A percentile compares a stretch with the other conserved stretches of the same genome.
These are phyloP conservation scores for Leuciscus waleckii DNA, from an alignment of 2,797 vertebrate species.

Conservation along the genomic window DNA sequence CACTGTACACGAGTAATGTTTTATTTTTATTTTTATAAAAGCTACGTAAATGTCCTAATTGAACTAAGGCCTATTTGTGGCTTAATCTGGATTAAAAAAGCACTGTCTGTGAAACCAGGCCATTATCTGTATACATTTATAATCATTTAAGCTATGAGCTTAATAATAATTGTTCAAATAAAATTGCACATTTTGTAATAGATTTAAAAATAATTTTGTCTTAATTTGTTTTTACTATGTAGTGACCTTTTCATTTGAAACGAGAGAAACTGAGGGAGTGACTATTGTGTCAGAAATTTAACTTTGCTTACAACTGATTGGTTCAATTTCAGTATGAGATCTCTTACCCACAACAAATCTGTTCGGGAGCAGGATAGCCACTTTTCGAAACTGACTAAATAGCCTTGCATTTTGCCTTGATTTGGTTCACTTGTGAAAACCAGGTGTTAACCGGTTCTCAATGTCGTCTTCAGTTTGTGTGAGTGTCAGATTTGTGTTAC, in stretches of 20 bases:
- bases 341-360: neutral
- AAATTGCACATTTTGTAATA: no score
- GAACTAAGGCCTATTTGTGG: no score
- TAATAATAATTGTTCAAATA: neutral
- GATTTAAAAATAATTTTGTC: neutral
- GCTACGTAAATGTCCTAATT: no score
- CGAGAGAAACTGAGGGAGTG: neutral
- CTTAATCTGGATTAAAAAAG: no score
- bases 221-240: neutral
- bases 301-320: neutral
- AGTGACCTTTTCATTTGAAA: neutral
- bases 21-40: no score
- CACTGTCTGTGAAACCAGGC: no score
- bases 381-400: no score
- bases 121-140: neutral
- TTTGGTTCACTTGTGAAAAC: neutral
- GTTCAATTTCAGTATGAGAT: neutral
- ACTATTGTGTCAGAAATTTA: no score
- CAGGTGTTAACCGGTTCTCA: neutral
- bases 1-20: no score
- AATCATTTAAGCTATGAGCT: neutral
- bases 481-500: neutral
- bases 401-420: no score
- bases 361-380: neutral
- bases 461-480: neutral